Conservation (phyloP, 2,113 vertebrate species). For the Athene cunicularia region DNA sequence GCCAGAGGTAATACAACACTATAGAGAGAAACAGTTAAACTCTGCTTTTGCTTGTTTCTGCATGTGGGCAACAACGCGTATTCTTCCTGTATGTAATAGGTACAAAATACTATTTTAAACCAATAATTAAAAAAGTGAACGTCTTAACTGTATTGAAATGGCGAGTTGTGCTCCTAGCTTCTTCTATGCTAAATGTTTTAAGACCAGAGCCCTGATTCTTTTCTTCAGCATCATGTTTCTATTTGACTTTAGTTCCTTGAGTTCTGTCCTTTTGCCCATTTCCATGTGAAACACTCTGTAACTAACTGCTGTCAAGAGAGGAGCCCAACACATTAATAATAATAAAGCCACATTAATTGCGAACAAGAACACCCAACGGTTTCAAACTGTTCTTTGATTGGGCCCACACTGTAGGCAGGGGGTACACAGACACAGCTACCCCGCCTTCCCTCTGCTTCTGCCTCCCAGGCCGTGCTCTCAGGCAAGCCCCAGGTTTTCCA, state of each 20-base stretch:
- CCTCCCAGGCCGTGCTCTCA: background rate
- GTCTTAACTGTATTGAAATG: slow-evolving; percentile 80
- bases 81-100: slow-evolving; percentile 84
- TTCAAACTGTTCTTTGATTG: background rate
- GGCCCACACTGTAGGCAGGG: background rate
- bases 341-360: slow-evolving; percentile 87
- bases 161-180: slow-evolving; percentile 75
- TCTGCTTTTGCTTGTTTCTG: slow-evolving; percentile 87
- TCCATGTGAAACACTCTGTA: slow-evolving; percentile 85
- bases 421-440: background rate
- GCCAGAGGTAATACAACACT: slow-evolving; percentile 1
- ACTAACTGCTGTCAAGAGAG: slow-evolving; percentile 83
- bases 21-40: slow-evolving; percentile 71
- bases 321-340: slow-evolving; percentile 81
- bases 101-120: slow-evolving; percentile 73
- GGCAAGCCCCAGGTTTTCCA: fast-evolving
- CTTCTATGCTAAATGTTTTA: slow-evolving; percentile 80
- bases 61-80: slow-evolving; percentile 83
- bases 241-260: slow-evolving; percentile 68
- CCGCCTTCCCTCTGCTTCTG: fast-evolving
- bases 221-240: slow-evolving; percentile 79
- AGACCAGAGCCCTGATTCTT: slow-evolving; percentile 70
- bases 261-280: slow-evolving; percentile 36
- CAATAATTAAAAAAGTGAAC: slow-evolving; percentile 76
- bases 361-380: background rate